Base-by-base conservation (phyloP, 2,113 vertebrate species). In the Poeciliopsis retropinna region DNA sequence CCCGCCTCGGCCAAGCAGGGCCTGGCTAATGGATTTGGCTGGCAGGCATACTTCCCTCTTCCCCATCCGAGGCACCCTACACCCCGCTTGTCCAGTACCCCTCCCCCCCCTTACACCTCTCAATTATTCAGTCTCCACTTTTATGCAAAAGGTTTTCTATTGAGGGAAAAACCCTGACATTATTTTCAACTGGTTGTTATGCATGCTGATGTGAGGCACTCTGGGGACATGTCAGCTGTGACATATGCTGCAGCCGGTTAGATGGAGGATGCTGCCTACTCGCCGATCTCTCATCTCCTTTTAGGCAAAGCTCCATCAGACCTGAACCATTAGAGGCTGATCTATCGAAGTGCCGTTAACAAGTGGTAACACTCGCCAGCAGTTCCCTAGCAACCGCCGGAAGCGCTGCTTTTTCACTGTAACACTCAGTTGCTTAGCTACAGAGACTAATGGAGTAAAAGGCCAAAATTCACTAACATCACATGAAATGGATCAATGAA, bases 351-450 rank as follows among this genome's bases (percentile, higher is more conserved):
- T 84, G 70, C 83, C 81, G 63, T 76, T 91, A 91, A 92, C 90
- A 91, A 94, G 91, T 91, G 92, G 90, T 90, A 94, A 92, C 91
- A 91, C 93, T 93, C 89, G 90, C 88, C 77, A 80, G 90, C 92
- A 93, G 95, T 95, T 95, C 93, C 95, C 93, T 95, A 95, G 95
- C 95, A 95, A 95, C 95, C 84, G 87, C 92, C 89, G 79, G 90
- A 88, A 93, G 93, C 90, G 62, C 84, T 81, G 89, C 90, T 85
- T 87, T 89, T 87, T 84, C 87, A 90, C 92, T 92, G 89, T 94
- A 92, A 87, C 88, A 75, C 90, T 92, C 90, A 92, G 94, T 95
- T 95, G 94, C 95, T 94, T 92, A 92, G 95, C 86, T 95, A 95
- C 94, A 82, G 88, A 91, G 84, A 83, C 92, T 87, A 90, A 66